phyloP scores from a whole-genome alignment of 2,888 invertebrate genomes.

The Poecilobothrus nobilitatus region DNA sequence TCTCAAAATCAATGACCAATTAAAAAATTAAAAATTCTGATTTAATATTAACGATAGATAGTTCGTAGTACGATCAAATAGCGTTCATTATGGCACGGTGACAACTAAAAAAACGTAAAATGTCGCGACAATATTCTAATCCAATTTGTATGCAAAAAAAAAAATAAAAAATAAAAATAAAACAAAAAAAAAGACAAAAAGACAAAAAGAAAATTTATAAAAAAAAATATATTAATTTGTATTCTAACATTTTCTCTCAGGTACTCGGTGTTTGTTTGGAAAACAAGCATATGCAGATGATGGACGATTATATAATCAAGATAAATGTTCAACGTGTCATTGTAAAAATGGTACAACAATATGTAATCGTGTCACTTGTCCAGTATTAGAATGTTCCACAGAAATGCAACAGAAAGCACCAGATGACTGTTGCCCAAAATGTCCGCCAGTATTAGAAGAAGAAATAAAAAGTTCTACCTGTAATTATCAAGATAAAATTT shows the following conservation, averaged over 20 bases:
- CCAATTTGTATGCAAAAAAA: no score
- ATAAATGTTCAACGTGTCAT: constrained; percentile 76
- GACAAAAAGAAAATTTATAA: no score
- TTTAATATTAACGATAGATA: neutral
- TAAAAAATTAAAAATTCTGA: neutral
- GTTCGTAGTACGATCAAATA: neutral
- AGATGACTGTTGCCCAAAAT: constrained; percentile 68
- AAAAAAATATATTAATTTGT: no score
- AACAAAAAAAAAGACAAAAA: no score
- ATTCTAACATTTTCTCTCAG: neutral
- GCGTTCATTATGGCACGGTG: no score
- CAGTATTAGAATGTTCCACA: constrained; percentile 74
- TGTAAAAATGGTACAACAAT: constrained; percentile 73
- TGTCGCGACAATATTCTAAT: no score
- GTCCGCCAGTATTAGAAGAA: constrained; percentile 54
- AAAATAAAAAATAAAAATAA: no score
- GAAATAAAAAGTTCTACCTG: constrained; percentile 52
- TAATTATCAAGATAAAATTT: constrained; percentile 49
- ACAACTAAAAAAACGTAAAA: no score
- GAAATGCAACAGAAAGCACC: constrained; percentile 50
- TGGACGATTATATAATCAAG: constrained; percentile 43
- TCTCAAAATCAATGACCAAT: constrained; percentile 1
- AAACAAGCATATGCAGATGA: constrained; percentile 3
- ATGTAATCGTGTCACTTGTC: constrained; percentile 74
- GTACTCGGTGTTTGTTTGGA: constrained; percentile 4